phyloP scores from a whole-genome alignment of 1,140 invertebrate species.

The Diorhabda carinulata region DNA sequence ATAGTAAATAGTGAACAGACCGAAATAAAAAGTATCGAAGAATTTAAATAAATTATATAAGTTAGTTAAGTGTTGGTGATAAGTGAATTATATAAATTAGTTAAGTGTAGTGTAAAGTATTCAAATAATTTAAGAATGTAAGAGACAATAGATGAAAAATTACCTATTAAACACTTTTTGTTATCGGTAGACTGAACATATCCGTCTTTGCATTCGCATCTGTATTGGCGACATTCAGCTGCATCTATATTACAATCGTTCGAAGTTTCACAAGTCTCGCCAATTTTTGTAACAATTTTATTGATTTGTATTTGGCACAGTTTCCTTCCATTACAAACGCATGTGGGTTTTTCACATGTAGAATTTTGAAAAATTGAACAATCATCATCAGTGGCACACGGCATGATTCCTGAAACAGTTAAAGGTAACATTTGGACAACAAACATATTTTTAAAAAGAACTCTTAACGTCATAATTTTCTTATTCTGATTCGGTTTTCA shows the following conservation, averaged over 20 bases:
- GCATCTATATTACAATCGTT: slow-evolving; percentile 12
- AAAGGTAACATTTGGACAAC: too few relatives aligned
- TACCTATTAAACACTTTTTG: slow-evolving; percentile 12
- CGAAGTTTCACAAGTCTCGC: neutral
- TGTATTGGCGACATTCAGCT: neutral
- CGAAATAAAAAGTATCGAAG: neutral
- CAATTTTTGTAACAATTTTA: slow-evolving; percentile 12
- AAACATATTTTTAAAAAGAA: too few relatives aligned
- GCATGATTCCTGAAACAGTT: neutral
- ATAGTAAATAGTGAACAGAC: too few relatives aligned
- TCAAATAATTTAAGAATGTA: too few relatives aligned
- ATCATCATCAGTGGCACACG: slow-evolving; percentile 7
- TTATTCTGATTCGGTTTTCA: too few relatives aligned
- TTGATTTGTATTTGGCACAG: neutral
- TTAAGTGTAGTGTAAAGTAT: too few relatives aligned
- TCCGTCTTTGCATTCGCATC: slow-evolving; percentile 2
- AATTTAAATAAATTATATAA: neutral
- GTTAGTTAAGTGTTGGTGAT: too few relatives aligned
- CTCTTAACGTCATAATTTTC: too few relatives aligned
- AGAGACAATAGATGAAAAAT: neutral
- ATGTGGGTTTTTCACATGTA: neutral
- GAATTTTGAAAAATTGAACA: neutral
- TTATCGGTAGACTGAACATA: slow-evolving; percentile 3
- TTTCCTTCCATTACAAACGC: slow-evolving; percentile 6
- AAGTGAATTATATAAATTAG: too few relatives aligned